Base-by-base conservation (phyloP, 2,113 vertebrate genomes). In the Eptesicus fuscus region DNA sequence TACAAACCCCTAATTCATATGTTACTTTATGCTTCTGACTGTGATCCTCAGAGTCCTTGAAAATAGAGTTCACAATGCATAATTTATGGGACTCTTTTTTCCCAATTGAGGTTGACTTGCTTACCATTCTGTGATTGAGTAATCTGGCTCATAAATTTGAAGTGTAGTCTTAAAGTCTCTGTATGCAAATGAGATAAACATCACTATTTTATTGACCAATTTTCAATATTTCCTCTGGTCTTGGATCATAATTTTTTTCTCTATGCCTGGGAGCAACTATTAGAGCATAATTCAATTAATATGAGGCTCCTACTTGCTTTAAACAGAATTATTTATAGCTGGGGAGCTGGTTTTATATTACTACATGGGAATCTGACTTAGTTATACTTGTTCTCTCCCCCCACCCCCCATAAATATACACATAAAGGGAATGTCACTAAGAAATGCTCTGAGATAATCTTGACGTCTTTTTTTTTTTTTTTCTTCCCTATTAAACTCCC, bases 11-110 rank as follows among this genome's bases (percentile, higher is more conserved):
- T 56, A 71, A 8, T n/a, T 49, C 25, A 5, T 93, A 76, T 71
- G 90, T 40, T 74, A 14, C 20, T 91, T 89, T 85, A 85, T 89
- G 37, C 70, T 88, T 90, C 78, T 83, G 18, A 91, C 61, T 91
- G 2, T 69, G 37, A 18, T 87, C n/a, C 18, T 14, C 17, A 12
- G 28, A 65, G 69, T 78, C 32, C 69, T 93, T 70, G 65, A 92
- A 96, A 89, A 51, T 53, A 32, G 35, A 77, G 59, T 93, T 74
- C 25, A 59, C 11, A 16, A 5, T 53, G 35, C 20, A 49, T 1
- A 37, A 25, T 23, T 80, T 59, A 70, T 91, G 61, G 67, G 37
- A n/a, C n/a, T 90, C 65, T 40, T 53, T 37, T 74, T 74, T 80
- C 61, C 25, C 65, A n/a, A 1, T 25, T 22, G 53, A 95, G 9